Base-by-base conservation (phyloP, 2,888 invertebrate genomes). In the Gastrophysa polygoni region DNA sequence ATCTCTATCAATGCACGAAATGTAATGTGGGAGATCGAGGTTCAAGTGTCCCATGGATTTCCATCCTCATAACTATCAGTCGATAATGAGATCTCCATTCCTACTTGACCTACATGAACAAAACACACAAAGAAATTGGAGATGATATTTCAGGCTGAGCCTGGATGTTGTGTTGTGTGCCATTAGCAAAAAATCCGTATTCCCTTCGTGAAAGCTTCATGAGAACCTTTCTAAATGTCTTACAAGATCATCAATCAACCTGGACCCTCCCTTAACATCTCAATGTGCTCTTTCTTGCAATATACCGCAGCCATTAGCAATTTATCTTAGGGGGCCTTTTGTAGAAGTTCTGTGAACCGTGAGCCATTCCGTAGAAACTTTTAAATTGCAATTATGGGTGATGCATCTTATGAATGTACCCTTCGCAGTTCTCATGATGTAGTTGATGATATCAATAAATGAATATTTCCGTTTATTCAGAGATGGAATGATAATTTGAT, bases 221-320 rank as follows among this genome's bases (percentile, higher is more conserved):
- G 68, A 68, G 68, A 68, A 68, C 64, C 59, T 66, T 64, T 56
- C 62, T 62, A 63, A 63, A 62, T 66, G 64, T 66, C 66, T 68
- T 64, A 66, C 64, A 64, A 58, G 62, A 52, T 50, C 64, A 66
- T 68, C 64, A 64, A 68, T 68, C 68, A 68, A 48, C 32, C 57
- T 49, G 60, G 68, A 61, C 73, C 73, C 71, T 69, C 70, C 73
- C 70, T 70, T 73, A 73, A 73, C 72, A 72, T 72, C 73, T 73
- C 73, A 73, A 73, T 73, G 69, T 67, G 64, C 68, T 69, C 70
- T 70, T 71, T 74, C 74, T 70, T 70, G 72, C 72, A 70, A 74
- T 73, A 71, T 71, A 68, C 70, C 69, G 73, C 72, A 72, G 72
- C 76, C 74, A 74, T 75, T 75, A 73, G 55, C 72, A 75, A 76